Percentiles rank a stretch among this genome's conserved stretches.
phyloP scores from a whole-genome alignment of 2,797 vertebrate species.

The Scyliorhinus canicula region DNA sequence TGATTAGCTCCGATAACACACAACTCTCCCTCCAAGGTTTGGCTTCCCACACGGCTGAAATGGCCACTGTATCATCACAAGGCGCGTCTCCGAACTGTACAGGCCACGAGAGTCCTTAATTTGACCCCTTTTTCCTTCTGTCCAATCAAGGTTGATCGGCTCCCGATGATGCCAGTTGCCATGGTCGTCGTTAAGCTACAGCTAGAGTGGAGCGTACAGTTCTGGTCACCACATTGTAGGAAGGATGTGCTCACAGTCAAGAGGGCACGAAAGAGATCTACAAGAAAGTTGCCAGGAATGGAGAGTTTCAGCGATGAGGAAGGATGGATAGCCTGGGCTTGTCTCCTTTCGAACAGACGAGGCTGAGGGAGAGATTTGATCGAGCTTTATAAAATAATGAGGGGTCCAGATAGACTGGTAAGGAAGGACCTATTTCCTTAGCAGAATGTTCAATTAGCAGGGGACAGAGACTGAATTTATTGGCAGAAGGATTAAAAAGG shows the following conservation, averaged over 20 bases:
- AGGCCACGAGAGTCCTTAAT: background rate
- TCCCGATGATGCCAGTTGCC: background rate
- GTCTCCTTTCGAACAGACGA: background rate
- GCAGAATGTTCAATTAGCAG: background rate
- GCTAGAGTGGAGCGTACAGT: too few relatives aligned
- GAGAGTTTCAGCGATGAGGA: background rate
- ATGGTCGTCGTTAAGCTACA: background rate
- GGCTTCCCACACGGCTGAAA: background rate
- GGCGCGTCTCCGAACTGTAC: background rate
- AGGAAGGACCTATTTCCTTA: background rate
- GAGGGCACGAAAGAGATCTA: background rate
- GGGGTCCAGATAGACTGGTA: fast-evolving
- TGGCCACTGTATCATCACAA: background rate
- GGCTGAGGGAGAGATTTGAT: background rate
- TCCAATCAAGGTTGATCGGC: too few relatives aligned
- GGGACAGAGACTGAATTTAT: background rate
- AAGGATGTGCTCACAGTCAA: background rate
- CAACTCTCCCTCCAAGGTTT: background rate
- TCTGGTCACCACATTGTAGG: background rate
- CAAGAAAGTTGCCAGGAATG: background rate
- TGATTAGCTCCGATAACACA: background rate
- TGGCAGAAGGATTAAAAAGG: background rate
- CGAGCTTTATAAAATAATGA: background rate
- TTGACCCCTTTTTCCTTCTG: background rate
- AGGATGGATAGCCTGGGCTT: background rate